These are phyloP conservation scores for Poecilobothrus nobilitatus DNA, from an alignment of 2,888 invertebrate genomes.

Conservation along the genomic window DNA sequence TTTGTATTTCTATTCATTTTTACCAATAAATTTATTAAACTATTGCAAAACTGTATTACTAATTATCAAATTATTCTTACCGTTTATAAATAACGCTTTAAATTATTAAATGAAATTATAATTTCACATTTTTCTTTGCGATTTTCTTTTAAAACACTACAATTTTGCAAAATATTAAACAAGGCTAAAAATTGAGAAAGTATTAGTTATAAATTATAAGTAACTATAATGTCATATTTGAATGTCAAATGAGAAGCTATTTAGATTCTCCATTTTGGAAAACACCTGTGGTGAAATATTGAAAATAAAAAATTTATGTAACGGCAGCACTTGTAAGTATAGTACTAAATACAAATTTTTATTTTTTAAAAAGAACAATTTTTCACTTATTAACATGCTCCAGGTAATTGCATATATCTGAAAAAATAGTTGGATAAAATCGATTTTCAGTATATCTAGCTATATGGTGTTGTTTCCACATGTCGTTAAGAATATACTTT, in stretches of 20 bases:
- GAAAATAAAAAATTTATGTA: no score
- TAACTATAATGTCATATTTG: not conserved
- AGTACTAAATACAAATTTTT: no score
- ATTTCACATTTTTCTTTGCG: not conserved
- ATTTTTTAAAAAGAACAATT: no score
- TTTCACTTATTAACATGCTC: no score
- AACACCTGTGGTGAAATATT: no score
- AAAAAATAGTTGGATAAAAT: no score
- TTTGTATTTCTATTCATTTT: not conserved
- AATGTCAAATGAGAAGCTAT: not conserved
- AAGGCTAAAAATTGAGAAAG: conserved; percentile 6
- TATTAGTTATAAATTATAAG: not conserved
- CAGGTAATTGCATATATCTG: no score
- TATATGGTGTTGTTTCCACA: no score
- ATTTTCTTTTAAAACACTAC: not conserved
- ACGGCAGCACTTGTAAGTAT: no score
- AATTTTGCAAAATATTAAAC: conserved; percentile 4
- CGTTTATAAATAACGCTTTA: conserved; percentile 1
- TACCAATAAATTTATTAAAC: not conserved
- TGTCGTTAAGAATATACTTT: no score
- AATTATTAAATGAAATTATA: not conserved
- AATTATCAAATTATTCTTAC: not conserved
- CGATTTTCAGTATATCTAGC: no score
- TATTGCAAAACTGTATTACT: not conserved
- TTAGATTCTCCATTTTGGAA: no score